Evolutionary conservation across 1,140 invertebrate species (phyloP).

Genomic region (Helicoverpa armigera): DNA sequence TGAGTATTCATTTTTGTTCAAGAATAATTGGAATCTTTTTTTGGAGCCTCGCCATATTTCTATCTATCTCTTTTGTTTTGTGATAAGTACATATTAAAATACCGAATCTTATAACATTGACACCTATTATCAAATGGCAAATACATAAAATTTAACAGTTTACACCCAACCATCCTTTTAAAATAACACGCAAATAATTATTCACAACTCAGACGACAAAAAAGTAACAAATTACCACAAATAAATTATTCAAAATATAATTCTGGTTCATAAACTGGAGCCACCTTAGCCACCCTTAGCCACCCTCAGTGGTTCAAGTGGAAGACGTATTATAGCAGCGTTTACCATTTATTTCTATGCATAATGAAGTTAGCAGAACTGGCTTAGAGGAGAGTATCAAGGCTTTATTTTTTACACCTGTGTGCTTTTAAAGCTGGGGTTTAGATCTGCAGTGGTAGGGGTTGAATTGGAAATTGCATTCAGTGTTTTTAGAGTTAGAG

Average conservation of each 20-base stretch:
- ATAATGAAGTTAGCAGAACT: conserved; percentile 44
- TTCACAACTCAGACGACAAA: conserved; percentile 15
- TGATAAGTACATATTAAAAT: too few relatives aligned
- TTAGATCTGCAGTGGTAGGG: neutral
- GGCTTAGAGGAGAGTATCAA: neutral
- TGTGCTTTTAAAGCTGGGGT: neutral
- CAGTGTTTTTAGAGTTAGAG: too few relatives aligned
- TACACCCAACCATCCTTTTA: too few relatives aligned
- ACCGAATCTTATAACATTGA: too few relatives aligned
- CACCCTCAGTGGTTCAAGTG: neutral
- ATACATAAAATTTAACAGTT: too few relatives aligned
- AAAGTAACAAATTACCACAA: conserved; percentile 47
- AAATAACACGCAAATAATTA: conserved; percentile 2
- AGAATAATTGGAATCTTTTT: too few relatives aligned
- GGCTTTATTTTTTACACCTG: neutral
- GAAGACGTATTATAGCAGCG: conserved; percentile 41
- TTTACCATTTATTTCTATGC: conserved; percentile 44
- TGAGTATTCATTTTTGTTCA: too few relatives aligned
- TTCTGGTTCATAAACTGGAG: conserved; percentile 37
- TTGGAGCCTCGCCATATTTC: too few relatives aligned
- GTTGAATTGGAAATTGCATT: too few relatives aligned
- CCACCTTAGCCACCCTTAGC: neutral
- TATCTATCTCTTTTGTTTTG: too few relatives aligned
- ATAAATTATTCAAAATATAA: conserved; percentile 55
- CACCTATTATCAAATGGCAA: too few relatives aligned